phyloP scores from a whole-genome alignment of 2,113 vertebrate genomes.

The Toxostoma redivivum region DNA sequence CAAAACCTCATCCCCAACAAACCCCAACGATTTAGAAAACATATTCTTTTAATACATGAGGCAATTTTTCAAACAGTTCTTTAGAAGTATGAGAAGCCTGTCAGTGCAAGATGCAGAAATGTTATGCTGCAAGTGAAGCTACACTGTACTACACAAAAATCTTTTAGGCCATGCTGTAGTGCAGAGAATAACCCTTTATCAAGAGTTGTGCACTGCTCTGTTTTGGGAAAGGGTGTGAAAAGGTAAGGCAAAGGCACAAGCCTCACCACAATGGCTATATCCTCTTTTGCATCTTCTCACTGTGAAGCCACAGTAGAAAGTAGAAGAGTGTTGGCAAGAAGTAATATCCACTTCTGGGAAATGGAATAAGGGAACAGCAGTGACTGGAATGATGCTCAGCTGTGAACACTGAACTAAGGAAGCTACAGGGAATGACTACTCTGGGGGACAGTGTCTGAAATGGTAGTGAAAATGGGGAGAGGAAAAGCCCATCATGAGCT shows the following conservation, averaged over 20 bases:
- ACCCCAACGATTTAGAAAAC: neutral
- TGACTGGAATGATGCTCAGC: fast-evolving
- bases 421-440: neutral
- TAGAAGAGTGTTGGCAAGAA: neutral
- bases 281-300: neutral
- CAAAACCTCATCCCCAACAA: neutral
- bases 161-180: neutral
- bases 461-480: neutral
- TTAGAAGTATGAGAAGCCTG: neutral
- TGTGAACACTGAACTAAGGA: neutral
- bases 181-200: neutral
- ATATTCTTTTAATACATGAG: neutral
- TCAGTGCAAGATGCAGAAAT: neutral
- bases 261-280: neutral
- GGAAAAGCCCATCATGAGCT: neutral
- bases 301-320: neutral
- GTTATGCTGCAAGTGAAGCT: neutral
- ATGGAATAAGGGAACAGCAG: neutral
- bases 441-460: neutral
- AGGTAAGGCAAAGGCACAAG: neutral
- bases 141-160: neutral
- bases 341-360: neutral
- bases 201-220: fast-evolving
- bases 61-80: neutral
- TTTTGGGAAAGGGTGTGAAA: neutral